Evolutionary conservation across 2,113 vertebrate species (phyloP).

Genomic region (Ameiurus melas): DNA sequence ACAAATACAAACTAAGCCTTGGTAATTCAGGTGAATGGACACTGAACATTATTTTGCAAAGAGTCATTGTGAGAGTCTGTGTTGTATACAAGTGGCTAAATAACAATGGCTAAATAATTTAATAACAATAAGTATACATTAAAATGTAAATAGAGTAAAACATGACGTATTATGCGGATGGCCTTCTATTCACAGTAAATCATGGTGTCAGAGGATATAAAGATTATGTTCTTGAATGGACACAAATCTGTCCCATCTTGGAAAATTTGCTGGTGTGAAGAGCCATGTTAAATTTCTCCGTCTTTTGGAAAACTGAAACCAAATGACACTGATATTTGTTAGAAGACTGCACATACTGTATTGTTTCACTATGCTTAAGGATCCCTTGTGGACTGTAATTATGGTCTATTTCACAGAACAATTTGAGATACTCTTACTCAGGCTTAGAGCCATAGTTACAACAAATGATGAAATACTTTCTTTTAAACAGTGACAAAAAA

Average conservation of each 20-base stretch:
- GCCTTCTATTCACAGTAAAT: slow-evolving; percentile 16
- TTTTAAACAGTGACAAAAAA: slow-evolving; percentile 2
- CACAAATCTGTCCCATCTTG: slow-evolving; percentile 28
- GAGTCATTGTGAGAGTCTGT: no score
- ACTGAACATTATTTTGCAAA: no score
- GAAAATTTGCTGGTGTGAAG: neutral
- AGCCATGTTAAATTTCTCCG: neutral
- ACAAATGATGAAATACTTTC: neutral
- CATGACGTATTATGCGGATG: neutral
- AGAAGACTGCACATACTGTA: neutral
- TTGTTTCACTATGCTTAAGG: neutral
- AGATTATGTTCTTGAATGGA: neutral
- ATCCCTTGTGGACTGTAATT: slow-evolving; percentile 15
- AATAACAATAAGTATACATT: neutral
- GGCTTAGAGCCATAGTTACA: neutral
- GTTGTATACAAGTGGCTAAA: neutral
- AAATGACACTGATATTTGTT: neutral
- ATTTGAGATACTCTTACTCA: slow-evolving; percentile 16
- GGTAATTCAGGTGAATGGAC: no score
- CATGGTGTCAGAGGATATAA: neutral
- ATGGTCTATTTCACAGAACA: neutral
- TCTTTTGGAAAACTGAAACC: slow-evolving; percentile 19
- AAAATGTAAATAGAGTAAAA: neutral
- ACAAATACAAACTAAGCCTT: no score
- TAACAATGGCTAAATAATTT: neutral